These are phyloP conservation scores for Mycetomoellerius zeteki DNA, from an alignment of 1,140 invertebrate species.

Conservation along the genomic window DNA sequence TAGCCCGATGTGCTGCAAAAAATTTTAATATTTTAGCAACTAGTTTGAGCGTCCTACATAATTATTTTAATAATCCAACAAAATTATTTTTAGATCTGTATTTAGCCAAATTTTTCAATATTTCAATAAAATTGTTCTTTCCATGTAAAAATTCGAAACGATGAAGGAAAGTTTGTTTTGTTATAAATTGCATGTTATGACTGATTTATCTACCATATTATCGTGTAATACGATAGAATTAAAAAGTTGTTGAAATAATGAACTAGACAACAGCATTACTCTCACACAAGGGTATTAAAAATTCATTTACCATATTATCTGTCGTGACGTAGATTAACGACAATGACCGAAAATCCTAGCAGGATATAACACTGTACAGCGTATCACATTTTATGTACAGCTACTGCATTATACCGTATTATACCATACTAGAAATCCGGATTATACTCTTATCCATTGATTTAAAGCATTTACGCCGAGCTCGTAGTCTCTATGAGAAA, in stretches of 20 bases:
- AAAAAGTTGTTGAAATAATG: constrained; percentile 16
- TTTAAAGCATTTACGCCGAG: constrained; percentile 64
- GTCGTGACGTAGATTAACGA: constrained; percentile 58
- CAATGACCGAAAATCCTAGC: constrained; percentile 57
- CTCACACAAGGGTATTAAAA: neutral
- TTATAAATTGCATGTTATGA: neutral
- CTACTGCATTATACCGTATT: constrained; percentile 52
- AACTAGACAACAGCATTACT: neutral
- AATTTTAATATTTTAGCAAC: too few species aligned
- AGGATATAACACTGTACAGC: constrained; percentile 53
- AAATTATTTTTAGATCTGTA: too few species aligned
- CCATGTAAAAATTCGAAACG: neutral
- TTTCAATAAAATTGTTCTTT: too few species aligned
- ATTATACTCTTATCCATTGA: constrained; percentile 73
- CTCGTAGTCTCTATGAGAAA: constrained; percentile 63
- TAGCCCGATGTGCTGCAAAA: too few species aligned
- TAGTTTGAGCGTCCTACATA: too few species aligned
- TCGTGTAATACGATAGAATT: neutral
- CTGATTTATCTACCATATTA: constrained; percentile 2
- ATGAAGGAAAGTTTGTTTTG: neutral
- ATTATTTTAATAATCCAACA: too few species aligned
- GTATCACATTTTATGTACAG: constrained; percentile 49
- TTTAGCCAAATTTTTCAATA: too few species aligned
- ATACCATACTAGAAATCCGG: constrained; percentile 56
- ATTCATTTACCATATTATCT: constrained; percentile 44